Conservation (phyloP, 2,888 invertebrate species). For the Scaeva pyrastri region DNA sequence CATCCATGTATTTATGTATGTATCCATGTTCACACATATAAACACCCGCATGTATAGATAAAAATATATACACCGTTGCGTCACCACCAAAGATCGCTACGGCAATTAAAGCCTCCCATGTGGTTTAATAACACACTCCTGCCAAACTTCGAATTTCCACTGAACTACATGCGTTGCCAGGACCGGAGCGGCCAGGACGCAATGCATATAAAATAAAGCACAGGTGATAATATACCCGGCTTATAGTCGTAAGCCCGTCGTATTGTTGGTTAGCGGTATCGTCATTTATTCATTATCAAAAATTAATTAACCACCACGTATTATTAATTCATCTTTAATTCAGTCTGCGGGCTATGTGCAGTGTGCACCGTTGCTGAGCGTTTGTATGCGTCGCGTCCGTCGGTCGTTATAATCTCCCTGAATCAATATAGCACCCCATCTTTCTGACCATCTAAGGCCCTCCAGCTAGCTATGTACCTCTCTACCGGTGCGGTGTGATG, state of each 20-base stretch:
- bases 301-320: slow-evolving; percentile 75
- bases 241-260: slow-evolving; percentile 56
- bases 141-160: slow-evolving; percentile 24
- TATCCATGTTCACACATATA: not conserved
- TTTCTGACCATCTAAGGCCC: not conserved
- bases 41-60: not conserved
- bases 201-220: not conserved
- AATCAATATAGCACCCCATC: slow-evolving; percentile 30
- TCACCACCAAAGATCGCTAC: slow-evolving; percentile 58
- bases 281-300: slow-evolving; percentile 75
- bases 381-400: not conserved
- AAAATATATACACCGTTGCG: slow-evolving; percentile 29
- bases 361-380: not conserved
- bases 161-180: slow-evolving; percentile 18
- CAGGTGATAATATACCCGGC: slow-evolving; percentile 68
- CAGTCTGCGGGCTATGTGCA: slow-evolving; percentile 54
- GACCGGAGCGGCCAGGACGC: too few relatives aligned
- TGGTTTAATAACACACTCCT: slow-evolving; percentile 57
- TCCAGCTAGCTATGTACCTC: not conserved
- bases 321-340: slow-evolving; percentile 76
- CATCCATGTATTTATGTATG: not conserved
- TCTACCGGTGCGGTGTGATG: too few relatives aligned
- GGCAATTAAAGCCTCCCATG: slow-evolving; percentile 63
- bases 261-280: slow-evolving; percentile 61
- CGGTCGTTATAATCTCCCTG: not conserved